phyloP scores from a whole-genome alignment of 2,797 vertebrate species.

The Diglossa cyanea region DNA sequence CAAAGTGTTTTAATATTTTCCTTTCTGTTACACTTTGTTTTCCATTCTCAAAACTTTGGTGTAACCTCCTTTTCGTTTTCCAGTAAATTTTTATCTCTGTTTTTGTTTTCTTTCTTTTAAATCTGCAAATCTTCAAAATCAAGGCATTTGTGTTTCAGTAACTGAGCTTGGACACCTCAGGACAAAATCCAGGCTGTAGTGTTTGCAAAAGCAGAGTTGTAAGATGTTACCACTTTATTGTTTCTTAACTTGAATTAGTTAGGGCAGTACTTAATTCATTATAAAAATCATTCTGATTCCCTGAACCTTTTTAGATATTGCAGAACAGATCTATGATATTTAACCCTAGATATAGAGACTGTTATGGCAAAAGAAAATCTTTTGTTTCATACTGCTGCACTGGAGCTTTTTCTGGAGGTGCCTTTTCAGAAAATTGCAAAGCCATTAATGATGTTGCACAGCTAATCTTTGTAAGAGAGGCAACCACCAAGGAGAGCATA shows the following conservation, averaged over 20 bases:
- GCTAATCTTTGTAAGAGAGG: not conserved
- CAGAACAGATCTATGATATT: not conserved
- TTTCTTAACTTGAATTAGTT: not conserved
- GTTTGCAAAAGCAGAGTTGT: not conserved
- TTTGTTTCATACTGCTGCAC: not conserved
- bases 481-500: not conserved
- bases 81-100: not conserved
- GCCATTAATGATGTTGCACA: not conserved
- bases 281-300: not conserved
- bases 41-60: not conserved
- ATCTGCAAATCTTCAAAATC: not conserved
- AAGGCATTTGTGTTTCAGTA: not conserved
- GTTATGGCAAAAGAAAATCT: not conserved
- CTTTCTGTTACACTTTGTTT: not conserved
- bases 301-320: not conserved
- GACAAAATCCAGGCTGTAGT: not conserved
- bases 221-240: not conserved
- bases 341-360: not conserved
- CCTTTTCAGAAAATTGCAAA: not conserved
- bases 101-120: not conserved
- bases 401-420: not conserved
- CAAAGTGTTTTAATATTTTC: not conserved
- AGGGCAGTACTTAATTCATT: not conserved
- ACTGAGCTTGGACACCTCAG: not conserved
- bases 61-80: not conserved